Evolutionary conservation across 2,888 invertebrate species (phyloP).

Genomic region (Drosophila mulleri): DNA sequence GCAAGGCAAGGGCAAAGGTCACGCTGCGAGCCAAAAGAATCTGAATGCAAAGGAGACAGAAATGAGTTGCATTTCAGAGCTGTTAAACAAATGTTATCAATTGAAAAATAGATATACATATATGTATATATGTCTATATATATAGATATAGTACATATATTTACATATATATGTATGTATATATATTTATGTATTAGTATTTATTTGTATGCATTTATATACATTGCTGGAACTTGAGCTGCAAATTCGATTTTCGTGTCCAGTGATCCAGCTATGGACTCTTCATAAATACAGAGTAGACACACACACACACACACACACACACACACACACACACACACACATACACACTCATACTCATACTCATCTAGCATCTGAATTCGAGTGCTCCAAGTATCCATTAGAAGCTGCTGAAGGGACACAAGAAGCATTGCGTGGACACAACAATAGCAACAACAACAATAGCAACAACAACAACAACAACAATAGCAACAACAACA

Average conservation of each 20-base stretch:
- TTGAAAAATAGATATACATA: neutral
- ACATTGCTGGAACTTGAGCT: neutral
- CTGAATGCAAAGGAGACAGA: neutral
- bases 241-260: slow-evolving; percentile 1
- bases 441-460: slow-evolving; percentile 28
- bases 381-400: slow-evolving; percentile 65
- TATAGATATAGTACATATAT: too few relatives aligned
- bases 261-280: neutral
- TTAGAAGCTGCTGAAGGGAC: slow-evolving; percentile 44
- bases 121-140: too few relatives aligned
- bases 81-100: too few relatives aligned
- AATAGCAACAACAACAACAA: neutral
- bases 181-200: neutral
- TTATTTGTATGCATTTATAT: neutral
- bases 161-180: neutral
- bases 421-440: slow-evolving; percentile 19
- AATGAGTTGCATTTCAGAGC: neutral
- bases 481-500: neutral
- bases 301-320: neutral
- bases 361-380: too few relatives aligned
- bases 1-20: too few relatives aligned
- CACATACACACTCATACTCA: too few relatives aligned
- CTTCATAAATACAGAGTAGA: neutral
- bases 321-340: neutral
- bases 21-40: too few relatives aligned